These are phyloP conservation scores for Morinoia aosen DNA, from an alignment of 2,888 invertebrate species.

Conservation along the genomic window DNA sequence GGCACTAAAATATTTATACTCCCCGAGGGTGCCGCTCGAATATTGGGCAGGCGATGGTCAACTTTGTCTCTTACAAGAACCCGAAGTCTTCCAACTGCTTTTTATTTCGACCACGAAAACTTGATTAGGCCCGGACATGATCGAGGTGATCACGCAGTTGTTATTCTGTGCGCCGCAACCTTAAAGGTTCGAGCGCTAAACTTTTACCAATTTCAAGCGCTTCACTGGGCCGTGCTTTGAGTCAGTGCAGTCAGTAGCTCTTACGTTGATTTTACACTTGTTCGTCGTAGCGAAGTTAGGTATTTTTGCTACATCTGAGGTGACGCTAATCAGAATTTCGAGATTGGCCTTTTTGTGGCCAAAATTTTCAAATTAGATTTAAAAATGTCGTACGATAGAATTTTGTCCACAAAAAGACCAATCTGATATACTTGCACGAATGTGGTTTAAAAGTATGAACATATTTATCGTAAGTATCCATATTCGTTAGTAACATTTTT, in stretches of 20 bases:
- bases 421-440: too few relatives aligned
- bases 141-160: neutral
- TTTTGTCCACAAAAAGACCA: too few relatives aligned
- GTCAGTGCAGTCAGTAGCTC: too few relatives aligned
- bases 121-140: neutral
- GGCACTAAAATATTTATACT: conserved; percentile 24
- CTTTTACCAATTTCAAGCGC: too few relatives aligned
- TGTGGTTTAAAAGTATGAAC: too few relatives aligned
- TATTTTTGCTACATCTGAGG: neutral
- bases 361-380: too few relatives aligned
- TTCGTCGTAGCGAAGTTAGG: neutral
- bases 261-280: neutral
- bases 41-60: conserved; percentile 9
- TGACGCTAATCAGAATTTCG: neutral
- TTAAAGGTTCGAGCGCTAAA: neutral
- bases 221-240: too few relatives aligned
- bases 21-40: neutral
- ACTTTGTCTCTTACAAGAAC: conserved; percentile 12
- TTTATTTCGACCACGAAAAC: neutral
- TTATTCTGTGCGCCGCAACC: neutral
- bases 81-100: neutral
- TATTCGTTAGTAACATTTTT: too few relatives aligned
- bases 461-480: too few relatives aligned
- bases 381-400: too few relatives aligned
- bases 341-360: neutral